Conservation (phyloP, 2,797 vertebrate species). For the Crenuchus spilurus region DNA sequence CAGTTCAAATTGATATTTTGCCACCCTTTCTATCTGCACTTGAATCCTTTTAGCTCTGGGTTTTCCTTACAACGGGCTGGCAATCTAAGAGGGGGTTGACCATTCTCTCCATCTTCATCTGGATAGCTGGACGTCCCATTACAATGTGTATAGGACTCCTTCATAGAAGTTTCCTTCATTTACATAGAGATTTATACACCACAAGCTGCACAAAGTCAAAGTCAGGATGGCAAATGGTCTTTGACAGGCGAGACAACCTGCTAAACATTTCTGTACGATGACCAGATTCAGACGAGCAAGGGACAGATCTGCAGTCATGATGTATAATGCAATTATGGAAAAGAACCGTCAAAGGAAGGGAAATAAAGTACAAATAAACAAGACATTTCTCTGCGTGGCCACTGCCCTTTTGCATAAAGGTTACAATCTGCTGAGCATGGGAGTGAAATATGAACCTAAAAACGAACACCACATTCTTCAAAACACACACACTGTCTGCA, state of each 20-base stretch:
- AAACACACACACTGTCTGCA: neutral
- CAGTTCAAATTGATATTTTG: no score
- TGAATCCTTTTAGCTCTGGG: no score
- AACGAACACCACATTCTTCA: neutral
- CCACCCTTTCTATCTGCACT: no score
- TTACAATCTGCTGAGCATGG: constrained; percentile 19
- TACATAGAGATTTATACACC: neutral
- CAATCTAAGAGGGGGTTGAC: no score
- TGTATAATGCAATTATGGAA: neutral
- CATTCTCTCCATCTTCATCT: no score
- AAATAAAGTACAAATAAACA: constrained; percentile 27
- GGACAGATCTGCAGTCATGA: neutral
- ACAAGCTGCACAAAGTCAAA: constrained; percentile 5
- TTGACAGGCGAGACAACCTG: neutral
- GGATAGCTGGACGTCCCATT: no score
- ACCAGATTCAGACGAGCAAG: neutral
- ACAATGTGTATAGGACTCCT: no score
- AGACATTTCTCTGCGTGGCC: constrained; percentile 5
- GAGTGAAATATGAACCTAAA: constrained; percentile 1
- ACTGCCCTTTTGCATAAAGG: constrained; percentile 14
- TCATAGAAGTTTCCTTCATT: no score
- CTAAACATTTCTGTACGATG: neutral
- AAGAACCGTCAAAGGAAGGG: constrained; percentile 18
- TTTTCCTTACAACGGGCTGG: no score
- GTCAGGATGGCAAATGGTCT: constrained; percentile 5